A percentile compares a stretch with the other conserved stretches of the same genome.
phyloP scores from a whole-genome alignment of 2,888 invertebrate species.

The Zaprionus bogoriensis region DNA sequence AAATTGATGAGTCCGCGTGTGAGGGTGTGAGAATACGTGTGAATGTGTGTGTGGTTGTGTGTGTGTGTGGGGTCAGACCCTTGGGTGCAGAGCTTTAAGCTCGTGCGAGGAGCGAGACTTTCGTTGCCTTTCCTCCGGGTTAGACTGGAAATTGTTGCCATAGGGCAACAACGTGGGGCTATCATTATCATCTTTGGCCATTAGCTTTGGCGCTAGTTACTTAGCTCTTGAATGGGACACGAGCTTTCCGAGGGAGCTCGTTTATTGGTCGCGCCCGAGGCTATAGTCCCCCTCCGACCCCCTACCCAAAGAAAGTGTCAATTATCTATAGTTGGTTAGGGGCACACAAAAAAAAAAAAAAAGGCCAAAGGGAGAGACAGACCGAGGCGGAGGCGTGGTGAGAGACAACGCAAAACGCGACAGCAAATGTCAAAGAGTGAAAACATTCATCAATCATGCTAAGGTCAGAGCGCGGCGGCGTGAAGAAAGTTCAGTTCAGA shows the following conservation, averaged over 20 bases:
- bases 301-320: slow-evolving; percentile 35
- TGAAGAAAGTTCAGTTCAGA: slow-evolving; percentile 35
- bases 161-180: too few relatives aligned
- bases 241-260: slow-evolving; percentile 26
- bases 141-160: too few relatives aligned
- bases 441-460: slow-evolving; percentile 73
- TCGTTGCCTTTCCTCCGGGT: too few relatives aligned
- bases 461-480: slow-evolving; percentile 54
- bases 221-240: slow-evolving; percentile 28
- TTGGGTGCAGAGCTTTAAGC: slow-evolving; percentile 41
- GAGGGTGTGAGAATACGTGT: neutral
- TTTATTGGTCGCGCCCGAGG: slow-evolving; percentile 20
- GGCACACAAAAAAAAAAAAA: slow-evolving; percentile 11
- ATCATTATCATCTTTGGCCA: slow-evolving; percentile 27
- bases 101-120: too few relatives aligned
- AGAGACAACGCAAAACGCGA: neutral
- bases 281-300: too few relatives aligned
- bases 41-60: slow-evolving; percentile 4
- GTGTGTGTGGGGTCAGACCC: neutral
- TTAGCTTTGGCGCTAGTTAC: slow-evolving; percentile 35
- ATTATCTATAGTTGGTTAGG: slow-evolving; percentile 33
- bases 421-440: slow-evolving; percentile 72
- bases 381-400: slow-evolving; percentile 18
- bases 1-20: slow-evolving; percentile 25
- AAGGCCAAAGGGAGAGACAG: neutral